Percentiles rank a stretch among this genome's conserved stretches.
Evolutionary conservation across 1,140 invertebrate species (phyloP).

Genomic region (Leucophenga varia): DNA sequence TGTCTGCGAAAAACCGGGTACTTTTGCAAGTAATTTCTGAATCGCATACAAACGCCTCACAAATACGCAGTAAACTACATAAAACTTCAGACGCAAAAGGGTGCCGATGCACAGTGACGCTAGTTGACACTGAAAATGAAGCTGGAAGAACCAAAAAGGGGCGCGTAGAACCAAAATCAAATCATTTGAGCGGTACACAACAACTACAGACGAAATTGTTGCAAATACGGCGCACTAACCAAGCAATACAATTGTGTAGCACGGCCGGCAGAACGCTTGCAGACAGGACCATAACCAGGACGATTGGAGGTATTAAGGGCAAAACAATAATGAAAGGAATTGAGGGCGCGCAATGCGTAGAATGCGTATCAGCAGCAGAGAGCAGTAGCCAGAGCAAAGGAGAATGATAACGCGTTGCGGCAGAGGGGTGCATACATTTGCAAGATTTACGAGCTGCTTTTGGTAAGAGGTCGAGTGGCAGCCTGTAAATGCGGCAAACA

Average conservation of each 20-base stretch:
- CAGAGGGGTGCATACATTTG: slow-evolving; percentile 47
- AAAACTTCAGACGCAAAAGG: too few species aligned
- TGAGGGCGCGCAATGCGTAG: slow-evolving; percentile 9
- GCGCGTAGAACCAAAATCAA: slow-evolving; percentile 2
- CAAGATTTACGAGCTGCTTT: slow-evolving; percentile 50
- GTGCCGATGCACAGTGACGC: too few species aligned
- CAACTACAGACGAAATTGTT: slow-evolving; percentile 42
- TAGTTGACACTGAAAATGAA: too few species aligned
- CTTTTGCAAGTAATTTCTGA: too few species aligned
- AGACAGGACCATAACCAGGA: slow-evolving; percentile 42
- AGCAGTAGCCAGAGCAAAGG: not conserved
- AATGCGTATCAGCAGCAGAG: slow-evolving; percentile 20
- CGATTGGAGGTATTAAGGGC: slow-evolving; percentile 27
- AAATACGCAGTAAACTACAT: too few species aligned
- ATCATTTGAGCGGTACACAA: too few species aligned
- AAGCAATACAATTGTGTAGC: slow-evolving; percentile 19
- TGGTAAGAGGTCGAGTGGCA: slow-evolving; percentile 8
- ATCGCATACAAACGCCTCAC: too few species aligned
- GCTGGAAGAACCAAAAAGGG: slow-evolving; percentile 1
- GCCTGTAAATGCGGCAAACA: slow-evolving; percentile 12
- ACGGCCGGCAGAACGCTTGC: not conserved
- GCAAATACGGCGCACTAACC: slow-evolving; percentile 38
- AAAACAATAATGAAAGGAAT: slow-evolving; percentile 5
- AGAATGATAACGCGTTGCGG: not conserved
- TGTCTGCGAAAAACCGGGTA: too few species aligned